A percentile compares a stretch with the other conserved stretches of the same genome.
Evolutionary conservation across 2,797 vertebrate genomes (phyloP).

Genomic region (Tadarida brasiliensis): DNA sequence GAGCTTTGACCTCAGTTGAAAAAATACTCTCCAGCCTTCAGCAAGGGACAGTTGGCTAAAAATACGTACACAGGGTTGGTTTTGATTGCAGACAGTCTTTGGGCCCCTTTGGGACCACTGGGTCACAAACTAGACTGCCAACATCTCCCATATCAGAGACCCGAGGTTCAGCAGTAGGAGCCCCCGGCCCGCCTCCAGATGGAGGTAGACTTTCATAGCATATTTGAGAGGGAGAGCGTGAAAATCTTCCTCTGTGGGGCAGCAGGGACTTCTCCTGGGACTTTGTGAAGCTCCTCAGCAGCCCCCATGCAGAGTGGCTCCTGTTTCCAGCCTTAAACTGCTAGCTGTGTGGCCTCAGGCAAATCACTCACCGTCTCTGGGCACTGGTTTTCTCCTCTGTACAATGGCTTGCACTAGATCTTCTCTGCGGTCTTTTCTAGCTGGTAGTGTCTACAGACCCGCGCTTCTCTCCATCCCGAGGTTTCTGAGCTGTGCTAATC

Average conservation of each 20-base stretch:
- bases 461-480: background rate
- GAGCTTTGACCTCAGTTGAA: background rate
- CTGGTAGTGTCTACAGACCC: background rate
- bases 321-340: background rate
- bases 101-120: background rate
- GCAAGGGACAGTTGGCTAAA: background rate
- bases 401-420: background rate
- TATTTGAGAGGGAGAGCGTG: background rate
- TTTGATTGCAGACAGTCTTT: background rate
- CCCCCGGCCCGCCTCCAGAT: background rate
- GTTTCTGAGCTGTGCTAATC: background rate
- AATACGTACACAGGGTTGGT: background rate
- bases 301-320: background rate
- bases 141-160: background rate
- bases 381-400: background rate
- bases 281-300: background rate
- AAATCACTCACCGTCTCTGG: conserved; percentile 3
- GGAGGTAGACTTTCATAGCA: too few species aligned
- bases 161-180: background rate
- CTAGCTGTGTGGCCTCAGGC: background rate
- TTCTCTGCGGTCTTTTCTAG: background rate
- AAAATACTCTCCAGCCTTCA: conserved; percentile 29
- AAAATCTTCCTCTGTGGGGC: background rate
- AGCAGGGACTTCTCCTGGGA: background rate
- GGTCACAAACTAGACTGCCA: background rate